phyloP scores from a whole-genome alignment of 2,113 vertebrate genomes.

The Strigops habroptila region DNA sequence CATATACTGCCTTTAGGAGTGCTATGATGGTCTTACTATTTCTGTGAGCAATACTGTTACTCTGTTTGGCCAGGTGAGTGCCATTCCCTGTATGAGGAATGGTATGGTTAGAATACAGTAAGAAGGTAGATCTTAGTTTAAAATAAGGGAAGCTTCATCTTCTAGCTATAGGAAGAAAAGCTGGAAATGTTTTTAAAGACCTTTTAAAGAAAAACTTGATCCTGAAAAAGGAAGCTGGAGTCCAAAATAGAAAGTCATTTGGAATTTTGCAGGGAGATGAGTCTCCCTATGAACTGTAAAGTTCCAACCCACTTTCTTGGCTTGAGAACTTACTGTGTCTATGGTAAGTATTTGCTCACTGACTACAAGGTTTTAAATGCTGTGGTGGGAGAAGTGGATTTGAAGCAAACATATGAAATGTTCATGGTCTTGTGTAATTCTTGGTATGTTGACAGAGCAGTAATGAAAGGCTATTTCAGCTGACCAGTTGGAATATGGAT shows the following conservation, averaged over 20 bases:
- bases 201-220: not conserved
- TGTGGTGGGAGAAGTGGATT: conserved; percentile 3
- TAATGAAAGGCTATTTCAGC: conserved; percentile 57
- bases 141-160: not conserved
- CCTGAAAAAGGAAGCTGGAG: not conserved
- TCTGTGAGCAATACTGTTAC: not conserved
- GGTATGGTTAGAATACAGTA: not conserved
- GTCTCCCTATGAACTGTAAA: not conserved
- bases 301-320: not conserved
- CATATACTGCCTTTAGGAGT: not conserved
- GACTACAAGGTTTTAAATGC: not conserved
- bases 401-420: not conserved
- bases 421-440: conserved; percentile 35
- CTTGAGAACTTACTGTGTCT: not conserved
- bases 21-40: not conserved
- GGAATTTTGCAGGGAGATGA: not conserved
- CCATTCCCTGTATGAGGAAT: not conserved
- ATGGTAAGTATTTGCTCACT: not conserved
- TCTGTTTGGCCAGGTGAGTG: not conserved
- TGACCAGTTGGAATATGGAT: conserved; percentile 37
- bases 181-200: not conserved
- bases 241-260: not conserved
- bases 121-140: not conserved
- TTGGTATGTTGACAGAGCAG: conserved; percentile 44
- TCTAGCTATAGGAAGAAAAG: not conserved